Evolutionary conservation across 2,888 invertebrate species (phyloP).

Genomic region (Xanthia icteritia): DNA sequence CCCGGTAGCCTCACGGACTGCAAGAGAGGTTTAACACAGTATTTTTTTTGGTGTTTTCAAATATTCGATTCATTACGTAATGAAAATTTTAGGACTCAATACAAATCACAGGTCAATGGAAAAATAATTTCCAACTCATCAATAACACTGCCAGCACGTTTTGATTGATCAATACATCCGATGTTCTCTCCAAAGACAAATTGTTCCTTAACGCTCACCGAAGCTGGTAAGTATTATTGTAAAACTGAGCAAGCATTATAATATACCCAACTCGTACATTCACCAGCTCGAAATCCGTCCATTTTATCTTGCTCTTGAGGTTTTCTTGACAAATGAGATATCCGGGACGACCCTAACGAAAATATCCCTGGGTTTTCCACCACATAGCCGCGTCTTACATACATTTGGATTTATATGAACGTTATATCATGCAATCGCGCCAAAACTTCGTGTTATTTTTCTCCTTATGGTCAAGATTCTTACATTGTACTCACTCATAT

Average conservation of each 20-base stretch:
- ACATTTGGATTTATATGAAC: conserved; percentile 63
- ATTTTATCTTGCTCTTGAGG: conserved; percentile 80
- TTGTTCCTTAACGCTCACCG: conserved; percentile 42
- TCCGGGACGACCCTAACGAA: conserved; percentile 69
- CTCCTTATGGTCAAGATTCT: conserved; percentile 37
- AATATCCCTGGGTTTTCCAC: conserved; percentile 71
- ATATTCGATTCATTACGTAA: neutral
- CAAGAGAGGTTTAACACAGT: neutral
- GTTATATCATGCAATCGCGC: conserved; percentile 48
- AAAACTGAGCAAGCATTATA: conserved; percentile 68
- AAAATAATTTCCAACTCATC: conserved; percentile 6
- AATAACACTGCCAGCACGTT: conserved; percentile 29
- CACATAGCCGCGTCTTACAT: conserved; percentile 67
- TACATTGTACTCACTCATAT: conserved; percentile 26
- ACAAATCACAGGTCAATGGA: neutral
- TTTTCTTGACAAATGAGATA: conserved; percentile 77
- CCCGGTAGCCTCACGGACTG: neutral
- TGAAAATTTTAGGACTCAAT: neutral
- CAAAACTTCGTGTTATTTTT: conserved; percentile 25
- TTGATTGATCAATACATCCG: conserved; percentile 57
- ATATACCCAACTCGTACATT: conserved; percentile 66
- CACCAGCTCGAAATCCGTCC: conserved; percentile 72
- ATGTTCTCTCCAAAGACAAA: conserved; percentile 55
- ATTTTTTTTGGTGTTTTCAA: neutral
- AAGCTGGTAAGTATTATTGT: conserved; percentile 58